Conservation (phyloP, 2,113 vertebrate species). For the Entelurus aequoreus region DNA sequence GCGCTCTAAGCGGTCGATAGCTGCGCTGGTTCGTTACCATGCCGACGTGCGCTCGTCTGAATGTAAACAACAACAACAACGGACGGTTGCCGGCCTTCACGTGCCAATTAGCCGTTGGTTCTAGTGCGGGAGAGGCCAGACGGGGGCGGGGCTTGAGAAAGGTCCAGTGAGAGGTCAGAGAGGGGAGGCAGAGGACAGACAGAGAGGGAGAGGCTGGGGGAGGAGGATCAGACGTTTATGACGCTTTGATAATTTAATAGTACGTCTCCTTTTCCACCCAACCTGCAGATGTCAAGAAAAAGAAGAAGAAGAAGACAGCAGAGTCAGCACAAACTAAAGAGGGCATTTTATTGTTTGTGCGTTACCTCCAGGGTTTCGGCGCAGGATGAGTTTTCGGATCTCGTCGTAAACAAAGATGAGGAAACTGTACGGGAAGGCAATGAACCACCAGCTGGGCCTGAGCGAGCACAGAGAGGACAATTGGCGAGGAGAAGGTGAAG, state of each 20-base stretch:
- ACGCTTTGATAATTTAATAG: conserved; percentile 73
- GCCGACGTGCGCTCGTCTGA: background rate
- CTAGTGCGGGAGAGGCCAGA: background rate
- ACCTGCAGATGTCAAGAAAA: conserved; percentile 59
- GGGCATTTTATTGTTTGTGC: background rate
- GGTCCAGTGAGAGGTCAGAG: background rate
- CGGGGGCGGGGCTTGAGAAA: background rate
- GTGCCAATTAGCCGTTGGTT: background rate
- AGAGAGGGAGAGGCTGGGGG: conserved; percentile 4
- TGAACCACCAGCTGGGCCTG: conserved; percentile 94
- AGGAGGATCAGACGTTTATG: conserved; percentile 48
- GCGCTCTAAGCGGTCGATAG: background rate
- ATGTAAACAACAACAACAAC: conserved; percentile 8
- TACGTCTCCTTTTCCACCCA: conserved; percentile 83
- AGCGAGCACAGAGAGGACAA: conserved; percentile 1
- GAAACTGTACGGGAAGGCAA: conserved; percentile 92
- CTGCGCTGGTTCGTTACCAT: background rate
- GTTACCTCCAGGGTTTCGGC: conserved; percentile 87
- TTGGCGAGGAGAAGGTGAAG: background rate
- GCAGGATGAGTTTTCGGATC: conserved; percentile 88
- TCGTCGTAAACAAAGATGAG: conserved; percentile 93
- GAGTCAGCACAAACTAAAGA: conserved; percentile 1
- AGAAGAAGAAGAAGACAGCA: background rate
- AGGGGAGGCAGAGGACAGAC: conserved; percentile 8
- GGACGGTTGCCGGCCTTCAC: background rate